Evolutionary conservation across 1,140 invertebrate genomes (phyloP).

Genomic region (Lepidostoma basale): DNA sequence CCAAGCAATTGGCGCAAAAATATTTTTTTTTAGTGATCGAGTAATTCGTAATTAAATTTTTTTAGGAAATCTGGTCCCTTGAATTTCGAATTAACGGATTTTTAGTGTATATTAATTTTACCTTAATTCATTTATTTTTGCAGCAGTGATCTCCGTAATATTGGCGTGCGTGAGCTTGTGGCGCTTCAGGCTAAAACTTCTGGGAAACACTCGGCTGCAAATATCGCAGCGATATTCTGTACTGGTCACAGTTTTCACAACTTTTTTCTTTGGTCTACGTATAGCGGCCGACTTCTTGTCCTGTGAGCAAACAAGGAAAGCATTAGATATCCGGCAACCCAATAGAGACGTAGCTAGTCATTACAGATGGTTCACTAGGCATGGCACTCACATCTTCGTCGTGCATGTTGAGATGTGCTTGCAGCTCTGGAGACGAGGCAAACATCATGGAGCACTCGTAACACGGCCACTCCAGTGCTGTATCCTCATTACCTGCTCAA

Average conservation of each 20-base stretch:
- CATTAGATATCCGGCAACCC: neutral
- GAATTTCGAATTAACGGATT: no score
- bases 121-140: no score
- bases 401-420: conserved; percentile 65
- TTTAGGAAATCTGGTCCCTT: no score
- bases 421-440: conserved; percentile 60
- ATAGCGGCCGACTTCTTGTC: conserved; percentile 11
- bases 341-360: neutral
- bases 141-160: no score
- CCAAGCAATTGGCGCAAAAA: no score
- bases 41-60: no score
- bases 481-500: conserved; percentile 41
- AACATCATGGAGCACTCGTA: conserved; percentile 68
- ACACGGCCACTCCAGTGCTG: conserved; percentile 58
- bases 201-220: conserved; percentile 71
- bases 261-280: conserved; percentile 36
- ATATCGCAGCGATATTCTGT: conserved; percentile 52
- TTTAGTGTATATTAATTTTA: no score
- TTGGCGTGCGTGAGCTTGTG: conserved; percentile 62
- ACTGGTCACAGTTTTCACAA: conserved; percentile 22
- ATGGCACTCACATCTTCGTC: conserved; percentile 48
- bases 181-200: conserved; percentile 62
- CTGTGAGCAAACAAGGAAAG: conserved; percentile 23
- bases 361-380: neutral
- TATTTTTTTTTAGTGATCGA: no score